These are phyloP conservation scores for Gryllus longicercus DNA, from an alignment of 2,888 invertebrate genomes.

Conservation along the genomic window DNA sequence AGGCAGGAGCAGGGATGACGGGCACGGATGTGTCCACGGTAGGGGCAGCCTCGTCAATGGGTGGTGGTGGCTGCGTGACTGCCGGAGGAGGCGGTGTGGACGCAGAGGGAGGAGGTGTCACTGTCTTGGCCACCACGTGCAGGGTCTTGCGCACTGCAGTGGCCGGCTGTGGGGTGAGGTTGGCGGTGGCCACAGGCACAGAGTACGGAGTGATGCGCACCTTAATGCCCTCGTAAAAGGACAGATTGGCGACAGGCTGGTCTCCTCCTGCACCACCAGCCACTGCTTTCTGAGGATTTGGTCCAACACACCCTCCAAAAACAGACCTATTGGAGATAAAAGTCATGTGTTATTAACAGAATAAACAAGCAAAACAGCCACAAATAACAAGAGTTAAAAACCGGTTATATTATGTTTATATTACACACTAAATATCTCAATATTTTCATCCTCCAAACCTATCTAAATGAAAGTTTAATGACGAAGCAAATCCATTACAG, in stretches of 20 bases:
- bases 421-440: no score
- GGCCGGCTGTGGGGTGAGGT: conserved; percentile 42
- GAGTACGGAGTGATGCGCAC: conserved; percentile 59
- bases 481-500: no score
- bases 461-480: no score
- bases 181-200: conserved; percentile 44
- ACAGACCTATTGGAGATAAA: conserved; percentile 58
- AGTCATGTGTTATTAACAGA: no score
- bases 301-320: conserved; percentile 79
- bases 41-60: conserved; percentile 22
- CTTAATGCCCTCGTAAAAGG: conserved; percentile 66
- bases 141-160: conserved; percentile 37
- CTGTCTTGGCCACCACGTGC: conserved; percentile 28
- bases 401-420: no score
- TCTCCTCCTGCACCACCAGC: conserved; percentile 26
- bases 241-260: conserved; percentile 49
- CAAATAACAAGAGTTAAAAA: no score
- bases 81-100: conserved; percentile 20
- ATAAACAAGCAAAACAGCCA: no score
- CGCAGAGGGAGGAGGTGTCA: conserved; percentile 29
- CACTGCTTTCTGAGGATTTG: conserved; percentile 51
- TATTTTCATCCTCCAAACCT: no score
- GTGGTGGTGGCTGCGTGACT: conserved; percentile 52
- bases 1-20: conserved; percentile 58
- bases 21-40: conserved; percentile 37